phyloP scores from a whole-genome alignment of 2,113 vertebrate genomes.

The Otolemur garnettii region DNA sequence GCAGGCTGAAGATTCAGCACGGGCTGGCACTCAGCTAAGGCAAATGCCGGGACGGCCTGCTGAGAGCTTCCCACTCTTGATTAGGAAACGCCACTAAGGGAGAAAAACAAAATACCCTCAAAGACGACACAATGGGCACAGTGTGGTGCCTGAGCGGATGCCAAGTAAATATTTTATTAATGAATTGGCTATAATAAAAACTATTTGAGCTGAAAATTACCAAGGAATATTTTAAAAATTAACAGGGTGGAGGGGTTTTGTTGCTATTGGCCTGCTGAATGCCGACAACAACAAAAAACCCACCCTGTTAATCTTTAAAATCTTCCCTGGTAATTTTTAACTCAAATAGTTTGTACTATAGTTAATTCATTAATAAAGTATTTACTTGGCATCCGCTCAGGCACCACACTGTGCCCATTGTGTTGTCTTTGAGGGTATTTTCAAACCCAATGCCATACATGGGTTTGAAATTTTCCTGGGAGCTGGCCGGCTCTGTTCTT shows the following conservation, averaged over 20 bases:
- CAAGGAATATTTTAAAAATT: background rate
- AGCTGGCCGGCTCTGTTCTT: background rate
- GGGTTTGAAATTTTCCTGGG: background rate
- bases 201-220: background rate
- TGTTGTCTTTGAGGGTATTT: background rate
- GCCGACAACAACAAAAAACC: background rate
- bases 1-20: background rate
- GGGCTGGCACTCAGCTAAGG: background rate
- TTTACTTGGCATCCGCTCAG: background rate
- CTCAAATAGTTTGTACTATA: background rate
- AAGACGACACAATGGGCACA: background rate
- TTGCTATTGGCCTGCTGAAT: background rate
- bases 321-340: background rate
- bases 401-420: background rate
- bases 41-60: background rate
- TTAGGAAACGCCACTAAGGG: background rate
- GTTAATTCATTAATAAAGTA: background rate
- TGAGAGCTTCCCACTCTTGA: background rate
- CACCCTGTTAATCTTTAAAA: background rate
- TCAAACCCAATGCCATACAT: too few species aligned
- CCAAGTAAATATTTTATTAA: background rate
- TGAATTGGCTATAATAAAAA: background rate
- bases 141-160: background rate
- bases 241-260: background rate
- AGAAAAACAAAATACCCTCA: background rate